phyloP scores from a whole-genome alignment of 2,888 invertebrate genomes.

The Ptychoptera albimana region DNA sequence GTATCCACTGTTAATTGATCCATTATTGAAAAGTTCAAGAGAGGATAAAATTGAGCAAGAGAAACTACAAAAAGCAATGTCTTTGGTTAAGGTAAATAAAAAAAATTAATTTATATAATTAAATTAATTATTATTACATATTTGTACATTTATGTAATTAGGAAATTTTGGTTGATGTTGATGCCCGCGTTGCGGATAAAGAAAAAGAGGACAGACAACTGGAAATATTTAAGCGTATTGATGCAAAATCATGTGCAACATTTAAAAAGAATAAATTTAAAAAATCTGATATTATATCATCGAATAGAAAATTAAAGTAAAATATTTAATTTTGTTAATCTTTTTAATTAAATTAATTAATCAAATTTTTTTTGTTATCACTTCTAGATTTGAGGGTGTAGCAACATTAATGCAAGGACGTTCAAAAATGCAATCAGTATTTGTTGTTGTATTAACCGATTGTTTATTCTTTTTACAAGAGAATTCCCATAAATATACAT shows the following conservation, averaged over 20 bases:
- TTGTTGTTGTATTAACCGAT: constrained; percentile 82
- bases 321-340: constrained; percentile 12
- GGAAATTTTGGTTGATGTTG: constrained; percentile 77
- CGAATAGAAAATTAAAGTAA: constrained; percentile 62
- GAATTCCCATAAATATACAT: constrained; percentile 82
- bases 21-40: constrained; percentile 77
- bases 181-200: constrained; percentile 84
- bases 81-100: constrained; percentile 46
- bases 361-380: constrained; percentile 6
- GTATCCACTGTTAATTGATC: constrained; percentile 84
- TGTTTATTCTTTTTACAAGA: constrained; percentile 84
- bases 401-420: constrained; percentile 82
- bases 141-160: constrained; percentile 10
- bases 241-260: constrained; percentile 79
- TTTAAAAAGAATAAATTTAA: constrained; percentile 79
- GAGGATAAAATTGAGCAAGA: constrained; percentile 67
- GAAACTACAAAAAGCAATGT: constrained; percentile 59
- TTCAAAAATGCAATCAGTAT: constrained; percentile 74
- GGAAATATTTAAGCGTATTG: constrained; percentile 84
- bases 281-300: constrained; percentile 77
- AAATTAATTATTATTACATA: not conserved
- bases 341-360: not conserved
- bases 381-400: constrained; percentile 74
- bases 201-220: constrained; percentile 77
- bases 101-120: constrained; percentile 4